A percentile compares a stretch with the other conserved stretches of the same genome.
Conservation (phyloP, 2,797 vertebrate genomes). For the Anniella stebbinsi region DNA sequence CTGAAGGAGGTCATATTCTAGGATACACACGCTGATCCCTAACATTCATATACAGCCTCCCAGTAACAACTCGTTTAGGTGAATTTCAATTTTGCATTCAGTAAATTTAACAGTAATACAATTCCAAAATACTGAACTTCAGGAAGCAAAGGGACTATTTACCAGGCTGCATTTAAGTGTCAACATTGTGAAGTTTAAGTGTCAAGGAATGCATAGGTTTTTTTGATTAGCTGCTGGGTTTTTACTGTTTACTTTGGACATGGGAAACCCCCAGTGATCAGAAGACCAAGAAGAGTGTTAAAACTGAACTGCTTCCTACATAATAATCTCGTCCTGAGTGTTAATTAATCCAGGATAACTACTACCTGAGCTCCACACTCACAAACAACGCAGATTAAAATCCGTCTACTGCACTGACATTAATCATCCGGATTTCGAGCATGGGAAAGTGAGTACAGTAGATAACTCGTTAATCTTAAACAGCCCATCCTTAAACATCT, state of each 20-base stretch:
- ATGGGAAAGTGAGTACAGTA: no score
- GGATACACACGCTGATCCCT: neutral
- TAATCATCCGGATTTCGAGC: neutral
- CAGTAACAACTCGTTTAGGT: neutral
- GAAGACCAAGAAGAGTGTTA: neutral
- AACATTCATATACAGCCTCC: neutral
- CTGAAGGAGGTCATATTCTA: neutral
- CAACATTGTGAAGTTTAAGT: neutral
- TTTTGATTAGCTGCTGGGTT: neutral
- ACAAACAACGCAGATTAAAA: neutral
- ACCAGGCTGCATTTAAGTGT: neutral
- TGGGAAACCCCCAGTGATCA: neutral
- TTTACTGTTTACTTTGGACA: neutral
- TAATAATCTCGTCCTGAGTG: neutral
- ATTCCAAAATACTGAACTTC: neutral
- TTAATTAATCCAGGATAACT: slow-evolving; percentile 5
- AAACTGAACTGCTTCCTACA: neutral
- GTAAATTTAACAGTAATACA: neutral
- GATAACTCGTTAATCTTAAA: neutral
- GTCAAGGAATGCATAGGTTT: neutral
- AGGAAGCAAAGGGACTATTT: neutral
- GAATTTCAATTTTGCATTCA: neutral
- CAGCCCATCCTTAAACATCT: neutral
- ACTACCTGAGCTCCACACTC: neutral
- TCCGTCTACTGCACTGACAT: no score